These are phyloP conservation scores for Cheiracanthium punctorium DNA, from an alignment of 2,888 invertebrate genomes.

Conservation along the genomic window DNA sequence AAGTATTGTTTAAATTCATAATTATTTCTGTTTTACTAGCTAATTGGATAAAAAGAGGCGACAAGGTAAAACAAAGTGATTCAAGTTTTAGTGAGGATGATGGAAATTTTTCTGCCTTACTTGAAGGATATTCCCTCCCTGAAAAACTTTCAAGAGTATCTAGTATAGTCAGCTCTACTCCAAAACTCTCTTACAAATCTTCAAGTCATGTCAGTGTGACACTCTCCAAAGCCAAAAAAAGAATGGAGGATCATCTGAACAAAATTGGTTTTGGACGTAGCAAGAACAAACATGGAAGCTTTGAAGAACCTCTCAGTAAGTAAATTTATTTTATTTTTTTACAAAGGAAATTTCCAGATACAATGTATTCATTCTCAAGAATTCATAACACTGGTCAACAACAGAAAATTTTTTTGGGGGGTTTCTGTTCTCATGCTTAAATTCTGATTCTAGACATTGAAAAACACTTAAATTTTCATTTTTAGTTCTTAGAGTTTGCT, in stretches of 20 bases:
- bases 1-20: too few relatives aligned
- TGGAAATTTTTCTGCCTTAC: slow-evolving; percentile 66
- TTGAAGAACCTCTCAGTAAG: slow-evolving; percentile 87
- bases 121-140: slow-evolving; percentile 68
- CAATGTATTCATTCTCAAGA: too few relatives aligned
- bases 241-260: slow-evolving; percentile 91
- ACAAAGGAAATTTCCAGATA: too few relatives aligned
- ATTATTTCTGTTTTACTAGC: slow-evolving; percentile 50
- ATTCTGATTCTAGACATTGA: too few relatives aligned
- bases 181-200: slow-evolving; percentile 75
- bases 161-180: slow-evolving; percentile 71
- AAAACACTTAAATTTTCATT: too few relatives aligned
- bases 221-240: slow-evolving; percentile 87
- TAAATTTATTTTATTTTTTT: not conserved
- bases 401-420: too few relatives aligned
- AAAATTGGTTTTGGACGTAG: slow-evolving; percentile 76
- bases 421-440: too few relatives aligned
- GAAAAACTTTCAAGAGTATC: slow-evolving; percentile 72
- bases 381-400: too few relatives aligned
- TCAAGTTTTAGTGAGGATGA: slow-evolving; percentile 69
- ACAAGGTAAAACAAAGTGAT: slow-evolving; percentile 70
- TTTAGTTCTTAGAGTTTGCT: too few relatives aligned
- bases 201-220: slow-evolving; percentile 77
- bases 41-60: slow-evolving; percentile 72
- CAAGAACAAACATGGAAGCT: slow-evolving; percentile 91